These are phyloP conservation scores for Sebastes dallii DNA, from an alignment of 2,797 vertebrate species.

Conservation along the genomic window DNA sequence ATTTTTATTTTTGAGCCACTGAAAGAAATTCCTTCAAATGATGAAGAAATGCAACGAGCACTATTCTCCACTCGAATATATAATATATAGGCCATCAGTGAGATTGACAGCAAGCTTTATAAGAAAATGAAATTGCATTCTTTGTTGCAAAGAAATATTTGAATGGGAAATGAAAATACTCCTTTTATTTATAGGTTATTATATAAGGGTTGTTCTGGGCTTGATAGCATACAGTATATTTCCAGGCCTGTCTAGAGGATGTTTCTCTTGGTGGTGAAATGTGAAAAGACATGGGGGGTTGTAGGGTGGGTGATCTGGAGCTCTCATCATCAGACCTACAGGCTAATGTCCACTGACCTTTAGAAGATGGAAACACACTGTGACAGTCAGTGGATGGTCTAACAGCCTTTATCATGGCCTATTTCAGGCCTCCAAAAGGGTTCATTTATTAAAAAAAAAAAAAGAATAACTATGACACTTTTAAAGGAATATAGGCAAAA, in stretches of 20 bases:
- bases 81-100: neutral
- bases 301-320: slow-evolving; percentile 7
- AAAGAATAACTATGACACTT: neutral
- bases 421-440: slow-evolving; percentile 34
- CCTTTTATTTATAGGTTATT: neutral
- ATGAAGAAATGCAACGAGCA: neutral
- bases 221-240: neutral
- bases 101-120: neutral
- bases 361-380: slow-evolving; percentile 66
- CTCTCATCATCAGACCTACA: slow-evolving; percentile 51
- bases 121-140: neutral
- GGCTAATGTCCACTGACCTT: slow-evolving; percentile 80
- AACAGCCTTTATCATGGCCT: slow-evolving; percentile 40
- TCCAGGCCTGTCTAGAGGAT: slow-evolving; percentile 21
- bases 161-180: neutral
- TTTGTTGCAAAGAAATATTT: neutral
- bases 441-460: neutral
- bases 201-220: neutral
- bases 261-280: slow-evolving; percentile 26
- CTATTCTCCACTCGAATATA: neutral
- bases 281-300: slow-evolving; percentile 50
- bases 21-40: neutral
- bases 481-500: neutral
- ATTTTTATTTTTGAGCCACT: neutral
- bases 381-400: slow-evolving; percentile 61